Evolutionary conservation across 2,113 vertebrate species (phyloP).

Genomic region (Capra hircus): DNA sequence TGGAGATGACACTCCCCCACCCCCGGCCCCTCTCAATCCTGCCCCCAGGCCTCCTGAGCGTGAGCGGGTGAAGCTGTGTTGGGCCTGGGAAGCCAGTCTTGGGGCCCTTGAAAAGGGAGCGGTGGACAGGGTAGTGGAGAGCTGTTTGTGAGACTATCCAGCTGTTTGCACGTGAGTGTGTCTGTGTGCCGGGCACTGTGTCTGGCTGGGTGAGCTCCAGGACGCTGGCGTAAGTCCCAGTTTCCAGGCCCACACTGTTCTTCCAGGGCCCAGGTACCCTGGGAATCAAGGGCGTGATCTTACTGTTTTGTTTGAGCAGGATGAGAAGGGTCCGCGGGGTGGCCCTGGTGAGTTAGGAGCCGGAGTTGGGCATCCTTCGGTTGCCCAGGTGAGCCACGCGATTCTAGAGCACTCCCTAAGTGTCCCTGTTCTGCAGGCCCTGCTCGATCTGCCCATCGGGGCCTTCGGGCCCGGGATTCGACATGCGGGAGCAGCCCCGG

Average conservation of each 20-base stretch:
- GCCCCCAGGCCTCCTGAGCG: background rate
- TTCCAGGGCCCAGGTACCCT: background rate
- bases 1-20: background rate
- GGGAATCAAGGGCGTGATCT: background rate
- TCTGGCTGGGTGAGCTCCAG: background rate
- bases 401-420: background rate
- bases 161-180: background rate
- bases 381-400: background rate
- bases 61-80: background rate
- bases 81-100: background rate
- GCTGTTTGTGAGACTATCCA: background rate
- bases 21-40: background rate
- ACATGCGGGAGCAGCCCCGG: slow-evolving; percentile 75
- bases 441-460: slow-evolving; percentile 21
- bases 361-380: background rate
- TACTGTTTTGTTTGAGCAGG: background rate
- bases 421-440: slow-evolving; percentile 9
- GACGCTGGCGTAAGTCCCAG: background rate
- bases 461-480: slow-evolving; percentile 67
- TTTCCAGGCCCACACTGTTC: background rate
- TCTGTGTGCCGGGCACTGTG: background rate
- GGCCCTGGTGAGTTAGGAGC: background rate
- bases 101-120: slow-evolving; percentile 39
- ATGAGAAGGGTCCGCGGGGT: background rate
- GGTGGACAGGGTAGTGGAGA: background rate